A percentile compares a stretch with the other conserved stretches of the same genome.
These are phyloP conservation scores for Scaptomyza graminum DNA, from an alignment of 1,140 invertebrate genomes.

Conservation along the genomic window DNA sequence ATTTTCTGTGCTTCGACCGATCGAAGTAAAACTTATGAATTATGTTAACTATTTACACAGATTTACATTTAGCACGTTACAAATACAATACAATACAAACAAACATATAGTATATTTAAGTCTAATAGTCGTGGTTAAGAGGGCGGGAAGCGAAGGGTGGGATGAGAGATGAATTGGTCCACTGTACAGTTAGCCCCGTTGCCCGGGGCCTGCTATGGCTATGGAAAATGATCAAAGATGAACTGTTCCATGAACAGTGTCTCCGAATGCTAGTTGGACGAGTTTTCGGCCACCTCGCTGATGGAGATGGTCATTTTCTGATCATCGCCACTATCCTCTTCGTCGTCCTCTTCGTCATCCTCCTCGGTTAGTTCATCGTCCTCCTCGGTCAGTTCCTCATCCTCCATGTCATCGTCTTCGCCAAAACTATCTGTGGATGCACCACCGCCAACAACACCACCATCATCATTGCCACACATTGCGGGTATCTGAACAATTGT, in stretches of 20 bases:
- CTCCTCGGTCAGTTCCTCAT: constrained; percentile 76
- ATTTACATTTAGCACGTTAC: constrained; percentile 30
- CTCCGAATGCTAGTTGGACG: constrained; percentile 83
- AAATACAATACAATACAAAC: neutral
- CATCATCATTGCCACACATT: constrained; percentile 1
- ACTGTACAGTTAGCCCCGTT: constrained; percentile 10
- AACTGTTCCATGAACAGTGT: constrained; percentile 84
- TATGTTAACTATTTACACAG: constrained; percentile 39
- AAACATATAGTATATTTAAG: neutral
- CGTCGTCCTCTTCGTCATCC: constrained; percentile 74
- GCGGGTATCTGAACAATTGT: constrained; percentile 63
- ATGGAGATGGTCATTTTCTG: constrained; percentile 89
- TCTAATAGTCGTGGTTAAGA: constrained; percentile 3
- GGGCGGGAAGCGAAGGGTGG: neutral
- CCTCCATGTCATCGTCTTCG: constrained; percentile 84
- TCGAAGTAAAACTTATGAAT: constrained; percentile 38
- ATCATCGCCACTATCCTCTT: constrained; percentile 87
- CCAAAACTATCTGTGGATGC: constrained; percentile 84
- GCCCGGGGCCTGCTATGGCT: constrained; percentile 42
- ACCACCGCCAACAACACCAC: constrained; percentile 84
- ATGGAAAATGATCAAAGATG: constrained; percentile 77
- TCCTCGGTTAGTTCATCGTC: constrained; percentile 83
- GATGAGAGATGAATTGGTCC: neutral
- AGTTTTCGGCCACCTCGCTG: constrained; percentile 83
- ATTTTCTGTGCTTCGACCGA: constrained; percentile 18